phyloP scores from a whole-genome alignment of 2,797 vertebrate genomes.

The Coccyzus lansbergi region DNA sequence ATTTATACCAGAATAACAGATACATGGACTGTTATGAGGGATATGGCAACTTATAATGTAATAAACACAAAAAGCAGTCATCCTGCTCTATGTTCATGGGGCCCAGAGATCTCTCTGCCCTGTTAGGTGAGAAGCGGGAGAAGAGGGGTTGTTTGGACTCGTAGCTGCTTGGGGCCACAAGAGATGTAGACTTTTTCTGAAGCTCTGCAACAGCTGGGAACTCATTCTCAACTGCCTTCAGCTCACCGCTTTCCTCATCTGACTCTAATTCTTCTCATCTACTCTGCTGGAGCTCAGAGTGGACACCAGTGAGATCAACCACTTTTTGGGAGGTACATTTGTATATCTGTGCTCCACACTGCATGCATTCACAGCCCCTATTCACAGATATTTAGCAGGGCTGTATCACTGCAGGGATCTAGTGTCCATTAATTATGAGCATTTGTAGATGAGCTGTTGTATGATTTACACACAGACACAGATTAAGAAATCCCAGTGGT shows the following conservation, averaged over 20 bases:
- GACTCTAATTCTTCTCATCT: neutral
- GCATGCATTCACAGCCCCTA: neutral
- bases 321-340: neutral
- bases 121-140: neutral
- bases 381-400: neutral
- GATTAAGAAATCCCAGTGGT: slow-evolving; percentile 32
- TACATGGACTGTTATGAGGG: neutral
- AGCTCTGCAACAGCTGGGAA: neutral
- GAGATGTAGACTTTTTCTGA: neutral
- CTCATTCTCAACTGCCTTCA: neutral
- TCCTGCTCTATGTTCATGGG: neutral
- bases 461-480: slow-evolving; percentile 70
- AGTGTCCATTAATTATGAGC: slow-evolving; percentile 55
- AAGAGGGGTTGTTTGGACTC: neutral
- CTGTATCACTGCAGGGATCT: neutral
- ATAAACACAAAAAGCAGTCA: neutral
- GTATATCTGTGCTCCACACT: neutral
- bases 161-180: neutral
- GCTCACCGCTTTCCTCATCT: neutral
- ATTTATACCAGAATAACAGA: neutral
- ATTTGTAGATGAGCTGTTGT: slow-evolving; percentile 53
- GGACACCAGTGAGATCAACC: neutral
- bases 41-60: neutral
- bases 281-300: neutral
- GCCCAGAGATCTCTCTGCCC: neutral